Evolutionary conservation across 2,888 invertebrate genomes (phyloP).

Genomic region (Parnassius orleans): DNA sequence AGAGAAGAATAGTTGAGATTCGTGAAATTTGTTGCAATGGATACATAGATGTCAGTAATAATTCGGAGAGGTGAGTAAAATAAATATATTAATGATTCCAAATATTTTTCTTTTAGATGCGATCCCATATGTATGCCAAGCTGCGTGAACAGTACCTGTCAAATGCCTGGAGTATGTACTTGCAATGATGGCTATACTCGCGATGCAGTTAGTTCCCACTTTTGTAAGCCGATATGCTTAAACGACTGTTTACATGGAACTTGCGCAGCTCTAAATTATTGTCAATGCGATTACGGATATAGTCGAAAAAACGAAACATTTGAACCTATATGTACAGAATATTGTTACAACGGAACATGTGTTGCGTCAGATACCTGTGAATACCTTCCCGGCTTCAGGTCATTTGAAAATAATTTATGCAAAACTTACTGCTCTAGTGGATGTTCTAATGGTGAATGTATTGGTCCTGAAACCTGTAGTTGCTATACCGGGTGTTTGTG

Average conservation of each 20-base stretch:
- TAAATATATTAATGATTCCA: not conserved
- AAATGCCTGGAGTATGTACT: constrained; percentile 36
- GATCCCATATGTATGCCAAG: constrained; percentile 43
- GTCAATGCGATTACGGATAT: constrained; percentile 49
- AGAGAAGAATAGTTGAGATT: constrained; percentile 3
- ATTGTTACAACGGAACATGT: constrained; percentile 74
- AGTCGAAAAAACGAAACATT: constrained; percentile 38
- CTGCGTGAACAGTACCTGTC: constrained; percentile 45
- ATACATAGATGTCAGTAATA: constrained; percentile 7
- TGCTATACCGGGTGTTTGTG: constrained; percentile 35
- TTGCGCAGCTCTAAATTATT: constrained; percentile 48
- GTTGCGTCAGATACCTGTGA: constrained; percentile 67
- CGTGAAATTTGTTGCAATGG: constrained; percentile 6
- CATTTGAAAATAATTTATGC: constrained; percentile 37
- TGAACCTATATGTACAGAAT: constrained; percentile 57
- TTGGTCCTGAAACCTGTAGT: constrained; percentile 38
- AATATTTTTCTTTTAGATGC: constrained; percentile 34
- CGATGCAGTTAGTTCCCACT: constrained; percentile 9
- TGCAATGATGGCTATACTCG: constrained; percentile 36
- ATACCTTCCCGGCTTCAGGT: constrained; percentile 62
- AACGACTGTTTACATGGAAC: constrained; percentile 35
- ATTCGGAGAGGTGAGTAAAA: constrained; percentile 5
- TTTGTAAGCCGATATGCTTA: constrained; percentile 34
- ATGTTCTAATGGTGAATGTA: constrained; percentile 40
- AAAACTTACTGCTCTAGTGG: constrained; percentile 40